These are phyloP conservation scores for Eurypyga helias DNA, from an alignment of 2,113 vertebrate species.

Conservation along the genomic window DNA sequence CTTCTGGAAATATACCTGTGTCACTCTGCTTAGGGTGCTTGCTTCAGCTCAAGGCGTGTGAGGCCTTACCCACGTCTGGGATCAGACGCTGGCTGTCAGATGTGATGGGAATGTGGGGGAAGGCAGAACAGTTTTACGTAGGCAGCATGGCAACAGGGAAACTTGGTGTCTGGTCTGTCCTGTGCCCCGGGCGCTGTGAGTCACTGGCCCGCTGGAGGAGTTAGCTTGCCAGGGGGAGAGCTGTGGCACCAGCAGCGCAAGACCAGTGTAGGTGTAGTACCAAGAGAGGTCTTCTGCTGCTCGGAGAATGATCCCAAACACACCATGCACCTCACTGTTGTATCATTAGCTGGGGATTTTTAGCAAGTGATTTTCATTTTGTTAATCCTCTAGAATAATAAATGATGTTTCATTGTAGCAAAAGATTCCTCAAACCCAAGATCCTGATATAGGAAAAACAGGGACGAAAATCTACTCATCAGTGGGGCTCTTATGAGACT, in stretches of 20 bases:
- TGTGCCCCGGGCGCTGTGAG: neutral
- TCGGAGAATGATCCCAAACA: rapidly evolving
- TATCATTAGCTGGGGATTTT: neutral
- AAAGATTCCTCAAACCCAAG: neutral
- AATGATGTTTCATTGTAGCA: neutral
- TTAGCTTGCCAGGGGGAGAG: neutral
- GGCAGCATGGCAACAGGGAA: neutral
- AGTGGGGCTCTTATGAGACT: neutral
- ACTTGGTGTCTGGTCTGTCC: neutral
- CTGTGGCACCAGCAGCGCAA: neutral
- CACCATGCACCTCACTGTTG: rapidly evolving
- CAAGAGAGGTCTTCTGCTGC: neutral
- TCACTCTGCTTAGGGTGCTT: neutral
- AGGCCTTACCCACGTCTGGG: neutral
- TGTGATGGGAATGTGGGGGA: rapidly evolving
- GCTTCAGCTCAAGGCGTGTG: neutral
- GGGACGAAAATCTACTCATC: neutral
- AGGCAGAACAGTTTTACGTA: neutral
- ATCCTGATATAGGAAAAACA: neutral
- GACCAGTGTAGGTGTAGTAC: neutral
- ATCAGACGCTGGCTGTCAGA: neutral
- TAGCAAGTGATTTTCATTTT: neutral
- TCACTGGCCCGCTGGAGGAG: neutral
- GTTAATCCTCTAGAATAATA: neutral
- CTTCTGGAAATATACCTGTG: neutral